phyloP scores from a whole-genome alignment of 2,888 invertebrate species.

The Phortica magna region DNA sequence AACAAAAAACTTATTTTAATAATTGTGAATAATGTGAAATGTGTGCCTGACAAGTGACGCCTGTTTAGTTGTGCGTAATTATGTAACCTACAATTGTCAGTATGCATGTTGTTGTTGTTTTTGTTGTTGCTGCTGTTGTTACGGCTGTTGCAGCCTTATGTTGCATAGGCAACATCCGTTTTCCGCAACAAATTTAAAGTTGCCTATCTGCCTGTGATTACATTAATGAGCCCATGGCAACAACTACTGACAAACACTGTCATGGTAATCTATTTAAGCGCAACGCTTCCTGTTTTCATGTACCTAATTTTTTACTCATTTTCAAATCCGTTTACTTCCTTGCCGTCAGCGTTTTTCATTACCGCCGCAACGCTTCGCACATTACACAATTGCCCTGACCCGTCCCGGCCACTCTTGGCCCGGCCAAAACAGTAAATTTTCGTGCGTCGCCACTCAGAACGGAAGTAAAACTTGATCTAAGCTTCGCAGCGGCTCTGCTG shows the following conservation, averaged over 20 bases:
- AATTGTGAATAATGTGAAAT: neutral
- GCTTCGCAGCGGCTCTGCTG: neutral
- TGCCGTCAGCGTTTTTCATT: slow-evolving; percentile 55
- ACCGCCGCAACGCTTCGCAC: neutral
- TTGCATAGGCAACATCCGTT: slow-evolving; percentile 34
- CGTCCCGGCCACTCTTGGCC: slow-evolving; percentile 52
- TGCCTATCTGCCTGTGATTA: slow-evolving; percentile 8
- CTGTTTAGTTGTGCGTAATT: slow-evolving; percentile 31
- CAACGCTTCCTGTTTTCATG: slow-evolving; percentile 62
- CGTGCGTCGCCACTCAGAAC: slow-evolving; percentile 59
- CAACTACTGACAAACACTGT: neutral
- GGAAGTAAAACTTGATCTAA: slow-evolving; percentile 52
- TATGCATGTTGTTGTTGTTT: neutral
- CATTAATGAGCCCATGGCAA: slow-evolving; percentile 20
- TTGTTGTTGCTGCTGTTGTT: neutral
- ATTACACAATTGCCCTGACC: neutral
- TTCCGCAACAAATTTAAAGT: slow-evolving; percentile 26
- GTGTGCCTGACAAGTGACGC: slow-evolving; percentile 10
- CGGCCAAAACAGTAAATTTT: slow-evolving; percentile 72
- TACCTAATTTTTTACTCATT: slow-evolving; percentile 51
- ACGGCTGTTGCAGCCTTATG: neutral
- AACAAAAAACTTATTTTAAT: slow-evolving; percentile 17
- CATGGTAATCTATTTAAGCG: slow-evolving; percentile 59
- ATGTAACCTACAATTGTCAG: slow-evolving; percentile 33
- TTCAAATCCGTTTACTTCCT: slow-evolving; percentile 72